Percentiles rank a stretch among this genome's conserved stretches.
phyloP scores from a whole-genome alignment of 2,797 vertebrate species.

The Buceros bicornis region DNA sequence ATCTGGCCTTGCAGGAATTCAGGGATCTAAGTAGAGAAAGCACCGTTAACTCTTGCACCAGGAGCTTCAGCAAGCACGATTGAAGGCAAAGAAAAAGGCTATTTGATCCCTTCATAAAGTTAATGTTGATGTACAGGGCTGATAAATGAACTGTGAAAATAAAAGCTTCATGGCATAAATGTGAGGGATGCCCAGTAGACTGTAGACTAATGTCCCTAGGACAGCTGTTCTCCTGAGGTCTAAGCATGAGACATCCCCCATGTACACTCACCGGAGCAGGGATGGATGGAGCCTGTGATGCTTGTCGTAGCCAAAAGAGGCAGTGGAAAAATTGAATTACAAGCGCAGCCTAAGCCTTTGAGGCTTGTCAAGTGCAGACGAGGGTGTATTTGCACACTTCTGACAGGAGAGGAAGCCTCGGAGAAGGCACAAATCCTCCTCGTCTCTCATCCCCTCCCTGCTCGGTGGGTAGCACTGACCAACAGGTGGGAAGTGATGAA shows the following conservation, averaged over 20 bases:
- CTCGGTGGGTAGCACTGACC: background rate
- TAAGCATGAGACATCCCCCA: accelerated
- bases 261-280: accelerated
- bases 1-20: constrained; percentile 48
- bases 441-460: background rate
- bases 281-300: background rate
- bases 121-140: background rate
- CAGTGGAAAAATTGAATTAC: background rate
- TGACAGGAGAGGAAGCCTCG: background rate
- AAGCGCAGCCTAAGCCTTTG: background rate
- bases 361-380: background rate
- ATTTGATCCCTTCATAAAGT: background rate
- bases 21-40: background rate
- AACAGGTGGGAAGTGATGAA: background rate
- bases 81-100: background rate
- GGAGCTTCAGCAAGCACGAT: background rate
- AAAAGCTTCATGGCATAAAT: background rate
- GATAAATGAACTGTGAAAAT: background rate
- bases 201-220: background rate
- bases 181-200: background rate
- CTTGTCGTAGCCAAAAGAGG: background rate
- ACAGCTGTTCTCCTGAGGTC: background rate
- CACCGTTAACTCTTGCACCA: background rate
- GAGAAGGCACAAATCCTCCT: background rate
- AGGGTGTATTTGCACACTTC: background rate